A percentile compares a stretch with the other conserved stretches of the same genome.
phyloP scores from a whole-genome alignment of 2,797 vertebrate species.

The Eleutherodactylus coqui region DNA sequence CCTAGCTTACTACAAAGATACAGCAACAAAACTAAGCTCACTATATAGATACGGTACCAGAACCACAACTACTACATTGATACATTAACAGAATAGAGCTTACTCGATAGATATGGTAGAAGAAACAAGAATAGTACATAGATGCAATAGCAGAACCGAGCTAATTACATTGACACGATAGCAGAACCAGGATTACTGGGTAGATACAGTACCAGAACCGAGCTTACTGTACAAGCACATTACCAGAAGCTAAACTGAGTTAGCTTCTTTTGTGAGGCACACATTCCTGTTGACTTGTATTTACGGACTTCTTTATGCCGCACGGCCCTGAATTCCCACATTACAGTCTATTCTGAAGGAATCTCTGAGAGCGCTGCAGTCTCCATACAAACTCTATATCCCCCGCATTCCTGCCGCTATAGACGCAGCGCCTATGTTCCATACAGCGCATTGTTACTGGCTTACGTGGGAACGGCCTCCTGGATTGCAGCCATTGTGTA shows the following conservation, averaged over 20 bases:
- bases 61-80: no score
- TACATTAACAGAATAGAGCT: no score
- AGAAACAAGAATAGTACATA: no score
- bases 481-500: conserved; percentile 22
- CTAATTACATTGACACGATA: no score
- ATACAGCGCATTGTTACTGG: background rate
- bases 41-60: no score
- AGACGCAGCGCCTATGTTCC: conserved; percentile 18
- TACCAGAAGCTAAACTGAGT: background rate
- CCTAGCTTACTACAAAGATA: no score
- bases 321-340: background rate
- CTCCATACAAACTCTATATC: background rate
- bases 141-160: no score
- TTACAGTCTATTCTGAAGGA: background rate
- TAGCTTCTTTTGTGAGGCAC: background rate
- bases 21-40: no score
- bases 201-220: no score
- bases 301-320: background rate
- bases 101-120: no score
- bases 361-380: background rate
- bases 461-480: conserved; percentile 9
- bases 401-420: conserved; percentile 16
- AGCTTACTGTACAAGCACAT: no score
- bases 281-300: background rate
- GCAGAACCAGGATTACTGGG: no score